Evolutionary conservation across 2,113 vertebrate genomes (phyloP).

Genomic region (Tupaia chinensis): DNA sequence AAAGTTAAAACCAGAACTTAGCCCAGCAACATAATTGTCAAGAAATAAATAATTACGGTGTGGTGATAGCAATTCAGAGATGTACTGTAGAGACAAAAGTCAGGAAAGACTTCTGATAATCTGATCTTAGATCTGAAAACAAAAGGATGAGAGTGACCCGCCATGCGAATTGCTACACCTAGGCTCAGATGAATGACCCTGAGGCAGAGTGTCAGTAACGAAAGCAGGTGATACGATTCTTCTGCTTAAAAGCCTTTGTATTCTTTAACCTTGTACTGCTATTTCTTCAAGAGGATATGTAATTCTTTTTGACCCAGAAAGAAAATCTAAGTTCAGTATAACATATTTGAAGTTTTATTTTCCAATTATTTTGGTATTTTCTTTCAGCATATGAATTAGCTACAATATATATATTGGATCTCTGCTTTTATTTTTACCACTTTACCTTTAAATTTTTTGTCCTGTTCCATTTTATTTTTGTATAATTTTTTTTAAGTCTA

Average conservation of each 20-base stretch:
- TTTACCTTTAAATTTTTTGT: background rate
- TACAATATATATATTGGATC: background rate
- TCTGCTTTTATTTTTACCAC: background rate
- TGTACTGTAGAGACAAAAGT: background rate
- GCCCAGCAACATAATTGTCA: background rate
- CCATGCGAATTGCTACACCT: background rate
- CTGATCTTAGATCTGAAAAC: background rate
- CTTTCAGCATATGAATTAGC: background rate
- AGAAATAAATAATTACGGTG: background rate
- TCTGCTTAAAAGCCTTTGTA: background rate
- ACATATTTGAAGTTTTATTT: background rate
- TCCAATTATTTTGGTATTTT: slow-evolving; percentile 15
- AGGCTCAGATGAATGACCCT: background rate
- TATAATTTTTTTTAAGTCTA: background rate
- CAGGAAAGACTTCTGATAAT: slow-evolving; percentile 11
- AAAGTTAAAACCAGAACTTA: background rate
- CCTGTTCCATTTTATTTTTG: background rate
- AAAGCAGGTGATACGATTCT: background rate
- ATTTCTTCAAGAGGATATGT: background rate
- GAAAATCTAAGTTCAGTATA: background rate
- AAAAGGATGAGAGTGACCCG: background rate
- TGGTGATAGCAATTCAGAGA: background rate
- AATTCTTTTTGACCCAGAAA: background rate
- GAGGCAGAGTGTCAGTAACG: background rate
- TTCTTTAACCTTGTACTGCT: background rate